Conservation (phyloP, 2,113 vertebrate genomes). For the Thymallus thymallus region DNA sequence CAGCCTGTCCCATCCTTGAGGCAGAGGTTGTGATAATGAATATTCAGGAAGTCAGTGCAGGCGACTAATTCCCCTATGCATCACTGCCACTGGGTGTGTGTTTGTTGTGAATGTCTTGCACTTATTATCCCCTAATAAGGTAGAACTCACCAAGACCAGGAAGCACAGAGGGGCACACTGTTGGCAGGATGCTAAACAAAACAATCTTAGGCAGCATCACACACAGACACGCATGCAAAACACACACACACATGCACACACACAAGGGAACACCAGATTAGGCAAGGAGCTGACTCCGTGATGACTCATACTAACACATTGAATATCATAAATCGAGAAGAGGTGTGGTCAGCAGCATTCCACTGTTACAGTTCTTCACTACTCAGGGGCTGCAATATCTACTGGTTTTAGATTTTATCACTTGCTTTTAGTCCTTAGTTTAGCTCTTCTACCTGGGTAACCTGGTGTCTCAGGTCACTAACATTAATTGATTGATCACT, state of each 20-base stretch:
- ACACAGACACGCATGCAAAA: background rate
- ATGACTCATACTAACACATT: conserved; percentile 5
- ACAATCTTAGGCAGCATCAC: background rate
- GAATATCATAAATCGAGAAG: no score
- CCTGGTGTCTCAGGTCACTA: no score
- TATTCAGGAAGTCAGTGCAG: background rate
- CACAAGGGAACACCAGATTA: background rate
- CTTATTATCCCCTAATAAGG: background rate
- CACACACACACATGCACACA: background rate
- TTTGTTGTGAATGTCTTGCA: background rate
- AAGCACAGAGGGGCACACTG: no score
- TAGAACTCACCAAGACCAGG: background rate
- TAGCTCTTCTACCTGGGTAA: no score
- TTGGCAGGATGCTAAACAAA: conserved; percentile 11
- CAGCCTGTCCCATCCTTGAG: background rate
- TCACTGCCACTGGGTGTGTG: background rate
- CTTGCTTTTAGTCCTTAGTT: no score
- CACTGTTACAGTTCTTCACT: no score
- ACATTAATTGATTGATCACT: no score
- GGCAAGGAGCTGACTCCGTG: background rate
- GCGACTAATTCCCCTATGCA: background rate
- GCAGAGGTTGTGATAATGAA: background rate
- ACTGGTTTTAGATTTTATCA: background rate
- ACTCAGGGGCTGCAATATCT: background rate
- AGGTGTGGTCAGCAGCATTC: no score